A percentile compares a stretch with the other conserved stretches of the same genome.
These are phyloP conservation scores for Syngnathus acus DNA, from an alignment of 2,797 vertebrate genomes.

Conservation along the genomic window DNA sequence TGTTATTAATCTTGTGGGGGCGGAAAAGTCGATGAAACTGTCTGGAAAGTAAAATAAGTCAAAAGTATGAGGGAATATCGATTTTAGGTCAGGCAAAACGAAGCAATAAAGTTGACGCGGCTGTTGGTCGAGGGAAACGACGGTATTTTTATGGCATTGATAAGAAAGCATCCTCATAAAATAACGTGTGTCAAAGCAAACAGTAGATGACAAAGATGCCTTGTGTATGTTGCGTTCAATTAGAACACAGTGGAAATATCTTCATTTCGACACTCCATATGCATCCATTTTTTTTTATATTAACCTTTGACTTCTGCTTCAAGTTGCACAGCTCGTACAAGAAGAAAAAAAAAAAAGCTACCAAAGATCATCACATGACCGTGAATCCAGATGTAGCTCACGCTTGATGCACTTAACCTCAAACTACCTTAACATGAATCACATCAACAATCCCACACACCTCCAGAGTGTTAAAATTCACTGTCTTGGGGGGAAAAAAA, in stretches of 20 bases:
- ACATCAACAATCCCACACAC: not conserved
- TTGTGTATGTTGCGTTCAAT: not conserved
- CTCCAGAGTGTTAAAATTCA: not conserved
- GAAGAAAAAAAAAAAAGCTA: constrained; percentile 8
- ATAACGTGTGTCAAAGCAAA: constrained; percentile 11
- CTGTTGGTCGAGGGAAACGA: not conserved
- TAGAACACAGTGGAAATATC: not conserved
- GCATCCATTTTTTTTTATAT: not conserved
- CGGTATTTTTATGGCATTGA: constrained; percentile 12
- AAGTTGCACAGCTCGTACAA: constrained; percentile 17
- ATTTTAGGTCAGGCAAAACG: not conserved
- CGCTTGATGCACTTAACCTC: constrained; percentile 42
- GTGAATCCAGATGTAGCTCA: constrained; percentile 34
- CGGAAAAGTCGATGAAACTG: not conserved
- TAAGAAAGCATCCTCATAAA: constrained; percentile 25
- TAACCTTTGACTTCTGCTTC: constrained; percentile 8
- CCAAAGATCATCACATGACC: constrained; percentile 47
- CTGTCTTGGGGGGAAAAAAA: not conserved
- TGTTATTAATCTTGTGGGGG: constrained; percentile 7
- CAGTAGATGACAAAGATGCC: constrained; percentile 7
- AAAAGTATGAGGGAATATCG: not conserved
- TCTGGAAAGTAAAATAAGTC: not conserved
- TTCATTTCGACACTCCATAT: not conserved
- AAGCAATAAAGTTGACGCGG: not conserved
- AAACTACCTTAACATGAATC: constrained; percentile 48